Percentiles rank a stretch among this genome's conserved stretches.
Conservation (phyloP, 2,113 vertebrate species). For the Gadus chalcogrammus region DNA sequence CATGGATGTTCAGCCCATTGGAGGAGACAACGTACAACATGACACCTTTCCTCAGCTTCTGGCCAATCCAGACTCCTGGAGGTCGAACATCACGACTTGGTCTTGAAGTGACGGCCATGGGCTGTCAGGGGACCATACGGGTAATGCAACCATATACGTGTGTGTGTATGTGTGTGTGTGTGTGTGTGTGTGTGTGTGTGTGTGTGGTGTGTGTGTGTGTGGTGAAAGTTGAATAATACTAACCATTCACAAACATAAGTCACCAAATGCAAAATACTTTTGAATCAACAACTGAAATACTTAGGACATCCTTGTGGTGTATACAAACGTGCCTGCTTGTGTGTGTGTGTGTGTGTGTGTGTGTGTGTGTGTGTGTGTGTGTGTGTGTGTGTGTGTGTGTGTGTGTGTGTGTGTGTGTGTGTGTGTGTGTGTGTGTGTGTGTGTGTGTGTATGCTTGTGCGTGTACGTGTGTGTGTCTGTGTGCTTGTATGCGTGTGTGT, state of each 20-base stretch:
- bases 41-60: conserved; percentile 72
- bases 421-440: background rate
- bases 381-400: background rate
- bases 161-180: background rate
- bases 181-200: background rate
- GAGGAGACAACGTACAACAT: conserved; percentile 75
- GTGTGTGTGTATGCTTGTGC: background rate
- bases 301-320: background rate
- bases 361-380: background rate
- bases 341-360: background rate
- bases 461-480: background rate
- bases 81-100: conserved; percentile 53
- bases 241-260: too few species aligned
- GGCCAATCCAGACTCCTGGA: conserved; percentile 61
- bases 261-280: too few species aligned
- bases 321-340: background rate
- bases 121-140: conserved; percentile 66
- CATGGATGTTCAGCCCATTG: conserved; percentile 84
- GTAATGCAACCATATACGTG: conserved; percentile 51
- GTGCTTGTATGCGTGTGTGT: background rate
- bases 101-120: conserved; percentile 76
- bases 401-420: background rate
- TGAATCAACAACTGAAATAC: background rate
- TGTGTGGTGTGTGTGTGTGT: conserved; percentile 7
- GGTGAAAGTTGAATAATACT: background rate